A percentile compares a stretch with the other conserved stretches of the same genome.
Evolutionary conservation across 64 coral and sea anemone species (phyloP).

Genomic region (Anthopleura sola): DNA sequence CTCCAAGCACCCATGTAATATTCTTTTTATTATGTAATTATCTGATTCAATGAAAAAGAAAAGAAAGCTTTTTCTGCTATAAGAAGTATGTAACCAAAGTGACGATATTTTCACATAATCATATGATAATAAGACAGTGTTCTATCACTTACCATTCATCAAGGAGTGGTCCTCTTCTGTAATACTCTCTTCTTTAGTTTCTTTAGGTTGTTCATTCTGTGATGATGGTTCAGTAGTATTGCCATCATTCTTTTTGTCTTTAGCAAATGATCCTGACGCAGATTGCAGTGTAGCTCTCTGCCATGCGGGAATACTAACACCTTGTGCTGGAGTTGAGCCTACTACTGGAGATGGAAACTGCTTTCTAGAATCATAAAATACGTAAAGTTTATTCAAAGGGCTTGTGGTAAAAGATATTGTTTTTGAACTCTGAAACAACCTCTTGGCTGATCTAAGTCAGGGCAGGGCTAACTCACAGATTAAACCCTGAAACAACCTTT

Average conservation of each 20-base stretch:
- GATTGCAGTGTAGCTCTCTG: constrained; percentile 54
- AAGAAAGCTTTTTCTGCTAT: no score
- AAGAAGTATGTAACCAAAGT: no score
- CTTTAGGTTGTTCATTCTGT: neutral
- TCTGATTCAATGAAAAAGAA: no score
- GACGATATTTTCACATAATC: no score
- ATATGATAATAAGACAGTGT: no score
- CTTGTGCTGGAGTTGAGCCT: constrained; percentile 51
- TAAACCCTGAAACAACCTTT: neutral
- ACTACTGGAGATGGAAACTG: constrained; percentile 76
- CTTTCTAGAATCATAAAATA: constrained; percentile 34
- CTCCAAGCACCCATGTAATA: no score
- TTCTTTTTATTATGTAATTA: no score
- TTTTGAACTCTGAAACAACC: neutral
- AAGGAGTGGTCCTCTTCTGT: neutral
- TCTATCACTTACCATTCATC: neutral
- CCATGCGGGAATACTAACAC: constrained; percentile 69
- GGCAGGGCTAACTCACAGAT: neutral
- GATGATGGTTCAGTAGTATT: neutral
- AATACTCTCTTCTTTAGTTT: neutral
- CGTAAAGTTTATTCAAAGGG: neutral
- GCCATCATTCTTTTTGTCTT: neutral
- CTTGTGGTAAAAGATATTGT: neutral
- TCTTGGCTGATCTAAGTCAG: neutral
- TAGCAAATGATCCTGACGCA: constrained; percentile 13